These are phyloP conservation scores for Myopa tessellatipennis DNA, from an alignment of 2,888 invertebrate species.

Conservation along the genomic window DNA sequence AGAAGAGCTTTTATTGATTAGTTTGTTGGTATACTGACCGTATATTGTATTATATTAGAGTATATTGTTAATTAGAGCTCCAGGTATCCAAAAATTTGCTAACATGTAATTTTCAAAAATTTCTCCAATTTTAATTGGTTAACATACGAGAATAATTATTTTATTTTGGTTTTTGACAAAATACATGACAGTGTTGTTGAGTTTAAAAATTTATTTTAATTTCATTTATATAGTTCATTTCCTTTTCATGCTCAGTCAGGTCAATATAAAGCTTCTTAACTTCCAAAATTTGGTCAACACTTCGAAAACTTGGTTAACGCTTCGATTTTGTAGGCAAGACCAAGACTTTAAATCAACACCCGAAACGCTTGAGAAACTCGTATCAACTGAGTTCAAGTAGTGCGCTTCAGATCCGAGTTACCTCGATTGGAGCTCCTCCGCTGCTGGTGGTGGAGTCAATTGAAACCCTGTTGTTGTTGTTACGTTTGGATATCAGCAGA, in stretches of 20 bases:
- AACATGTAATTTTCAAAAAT: constrained; percentile 7
- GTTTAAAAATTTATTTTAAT: constrained; percentile 6
- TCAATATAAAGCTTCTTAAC: constrained; percentile 4
- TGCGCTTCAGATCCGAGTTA: constrained; percentile 44
- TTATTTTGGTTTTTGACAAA: constrained; percentile 1
- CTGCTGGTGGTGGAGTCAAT: constrained; percentile 28
- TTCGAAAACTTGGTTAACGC: neutral
- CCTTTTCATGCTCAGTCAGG: neutral
- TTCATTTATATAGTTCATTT: neutral
- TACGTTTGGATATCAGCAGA: constrained; percentile 3
- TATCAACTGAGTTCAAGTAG: constrained; percentile 48
- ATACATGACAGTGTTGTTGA: neutral
- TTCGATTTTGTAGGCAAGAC: constrained; percentile 1
- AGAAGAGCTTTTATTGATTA: constrained; percentile 32
- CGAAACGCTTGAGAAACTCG: constrained; percentile 50
- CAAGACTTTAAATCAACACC: constrained; percentile 41
- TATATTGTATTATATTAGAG: neutral
- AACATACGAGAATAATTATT: constrained; percentile 13
- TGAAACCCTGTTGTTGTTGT: neutral
- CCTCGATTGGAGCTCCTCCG: constrained; percentile 23
- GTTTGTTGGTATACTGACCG: constrained; percentile 29
- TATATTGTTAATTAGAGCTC: neutral
- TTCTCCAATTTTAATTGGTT: too few relatives aligned
- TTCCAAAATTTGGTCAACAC: constrained; percentile 14
- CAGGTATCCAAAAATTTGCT: constrained; percentile 18